These are phyloP conservation scores for Ctenodactylus gundi DNA, from an alignment of 2,113 vertebrate genomes.

Conservation along the genomic window DNA sequence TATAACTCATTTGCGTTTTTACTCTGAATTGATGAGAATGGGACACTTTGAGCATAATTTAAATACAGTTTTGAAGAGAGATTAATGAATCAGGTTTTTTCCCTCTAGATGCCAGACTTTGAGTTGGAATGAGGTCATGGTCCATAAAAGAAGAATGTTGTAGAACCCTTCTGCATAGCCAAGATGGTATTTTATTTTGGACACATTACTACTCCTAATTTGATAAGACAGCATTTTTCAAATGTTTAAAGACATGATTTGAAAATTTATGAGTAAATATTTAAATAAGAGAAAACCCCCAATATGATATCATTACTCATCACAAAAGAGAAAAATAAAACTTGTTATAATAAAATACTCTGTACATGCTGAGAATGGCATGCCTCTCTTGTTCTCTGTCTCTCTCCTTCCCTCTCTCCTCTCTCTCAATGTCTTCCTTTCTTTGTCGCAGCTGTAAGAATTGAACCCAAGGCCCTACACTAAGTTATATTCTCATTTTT, in stretches of 20 bases:
- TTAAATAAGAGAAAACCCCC: background rate
- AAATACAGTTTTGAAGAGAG: slow-evolving; percentile 47
- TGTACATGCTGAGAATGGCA: background rate
- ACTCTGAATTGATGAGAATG: slow-evolving; percentile 39
- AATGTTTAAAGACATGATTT: slow-evolving; percentile 13
- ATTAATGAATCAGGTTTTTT: background rate
- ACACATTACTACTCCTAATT: background rate
- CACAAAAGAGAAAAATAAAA: background rate
- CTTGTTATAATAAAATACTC: background rate
- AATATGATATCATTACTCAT: background rate
- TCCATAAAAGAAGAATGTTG: background rate
- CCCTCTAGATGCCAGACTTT: background rate
- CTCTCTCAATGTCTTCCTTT: no score
- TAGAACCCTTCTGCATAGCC: background rate
- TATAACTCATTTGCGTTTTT: slow-evolving; percentile 56
- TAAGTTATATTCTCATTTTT: background rate
- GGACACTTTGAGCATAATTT: slow-evolving; percentile 53
- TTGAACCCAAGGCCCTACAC: background rate
- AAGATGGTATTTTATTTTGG: slow-evolving; percentile 38
- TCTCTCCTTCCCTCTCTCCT: no score
- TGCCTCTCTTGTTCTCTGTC: no score
- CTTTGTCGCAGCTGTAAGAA: no score
- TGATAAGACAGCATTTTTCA: background rate
- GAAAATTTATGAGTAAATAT: background rate
- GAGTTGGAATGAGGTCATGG: slow-evolving; percentile 10